These are phyloP conservation scores for Mirounga angustirostris DNA, from an alignment of 2,113 vertebrate species.

Conservation along the genomic window DNA sequence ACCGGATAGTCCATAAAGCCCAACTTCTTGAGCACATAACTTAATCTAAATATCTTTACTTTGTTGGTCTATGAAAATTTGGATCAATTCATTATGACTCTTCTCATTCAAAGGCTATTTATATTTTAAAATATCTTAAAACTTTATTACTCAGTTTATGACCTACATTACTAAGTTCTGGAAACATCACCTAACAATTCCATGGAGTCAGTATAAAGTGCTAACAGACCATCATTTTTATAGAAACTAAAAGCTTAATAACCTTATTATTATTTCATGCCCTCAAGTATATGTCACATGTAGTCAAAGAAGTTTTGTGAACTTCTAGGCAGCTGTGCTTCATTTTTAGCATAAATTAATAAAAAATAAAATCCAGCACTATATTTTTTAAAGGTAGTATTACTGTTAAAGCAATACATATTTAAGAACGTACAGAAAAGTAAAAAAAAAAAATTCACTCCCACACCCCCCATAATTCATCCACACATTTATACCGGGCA, in stretches of 20 bases:
- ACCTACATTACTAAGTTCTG: not conserved
- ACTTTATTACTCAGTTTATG: not conserved
- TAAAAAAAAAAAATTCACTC: not conserved
- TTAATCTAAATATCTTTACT: slow-evolving; percentile 53
- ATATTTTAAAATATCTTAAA: slow-evolving; percentile 19
- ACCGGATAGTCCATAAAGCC: slow-evolving; percentile 26
- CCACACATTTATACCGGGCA: not conserved
- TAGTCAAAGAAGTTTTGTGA: not conserved
- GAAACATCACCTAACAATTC: not conserved
- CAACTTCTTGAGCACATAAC: slow-evolving; percentile 41
- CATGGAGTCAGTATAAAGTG: not conserved
- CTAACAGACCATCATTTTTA: not conserved
- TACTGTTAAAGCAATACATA: not conserved
- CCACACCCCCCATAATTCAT: not conserved
- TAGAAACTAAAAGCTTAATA: not conserved
- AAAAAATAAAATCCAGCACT: slow-evolving; percentile 36
- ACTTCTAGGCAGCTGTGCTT: not conserved
- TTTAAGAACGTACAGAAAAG: slow-evolving; percentile 4
- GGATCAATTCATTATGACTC: slow-evolving; percentile 39
- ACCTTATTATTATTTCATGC: not conserved
- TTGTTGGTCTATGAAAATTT: slow-evolving; percentile 47
- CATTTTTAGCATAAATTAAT: slow-evolving; percentile 43
- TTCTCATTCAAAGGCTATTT: not conserved
- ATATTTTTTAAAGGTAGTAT: not conserved
- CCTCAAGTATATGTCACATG: not conserved